These are phyloP conservation scores for Myripristis murdjan DNA, from an alignment of 2,797 vertebrate species.

Conservation along the genomic window DNA sequence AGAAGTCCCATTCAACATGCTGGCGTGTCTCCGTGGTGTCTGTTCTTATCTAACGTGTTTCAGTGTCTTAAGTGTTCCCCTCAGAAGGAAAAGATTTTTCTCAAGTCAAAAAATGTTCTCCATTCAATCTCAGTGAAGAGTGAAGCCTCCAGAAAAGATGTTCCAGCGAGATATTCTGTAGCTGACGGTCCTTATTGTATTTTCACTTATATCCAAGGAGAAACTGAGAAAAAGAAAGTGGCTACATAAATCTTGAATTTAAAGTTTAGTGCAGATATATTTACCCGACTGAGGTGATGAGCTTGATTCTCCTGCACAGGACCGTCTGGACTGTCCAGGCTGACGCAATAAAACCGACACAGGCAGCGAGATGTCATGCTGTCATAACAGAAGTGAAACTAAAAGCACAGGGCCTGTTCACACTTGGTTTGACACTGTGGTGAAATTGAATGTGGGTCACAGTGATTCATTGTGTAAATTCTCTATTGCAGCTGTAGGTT, in stretches of 20 bases:
- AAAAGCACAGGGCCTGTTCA: neutral
- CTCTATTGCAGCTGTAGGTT: too few species aligned
- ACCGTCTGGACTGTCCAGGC: slow-evolving; percentile 3
- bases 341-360: neutral
- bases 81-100: neutral
- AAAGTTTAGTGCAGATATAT: too few species aligned
- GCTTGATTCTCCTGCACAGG: neutral
- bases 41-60: neutral
- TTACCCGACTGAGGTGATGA: too few species aligned
- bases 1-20: neutral
- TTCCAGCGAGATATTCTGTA: neutral
- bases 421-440: neutral
- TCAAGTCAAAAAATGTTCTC: neutral
- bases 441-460: neutral
- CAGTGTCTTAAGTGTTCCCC: neutral
- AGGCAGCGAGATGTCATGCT: too few species aligned
- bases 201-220: too few species aligned
- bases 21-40: neutral
- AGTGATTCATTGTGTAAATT: too few species aligned
- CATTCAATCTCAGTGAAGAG: neutral
- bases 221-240: too few species aligned
- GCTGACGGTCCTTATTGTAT: too few species aligned
- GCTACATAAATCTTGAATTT: too few species aligned
- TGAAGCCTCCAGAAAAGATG: neutral
- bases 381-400: slow-evolving; percentile 55